phyloP scores from a whole-genome alignment of 2,888 invertebrate species.

The Oscheius myriophilus region DNA sequence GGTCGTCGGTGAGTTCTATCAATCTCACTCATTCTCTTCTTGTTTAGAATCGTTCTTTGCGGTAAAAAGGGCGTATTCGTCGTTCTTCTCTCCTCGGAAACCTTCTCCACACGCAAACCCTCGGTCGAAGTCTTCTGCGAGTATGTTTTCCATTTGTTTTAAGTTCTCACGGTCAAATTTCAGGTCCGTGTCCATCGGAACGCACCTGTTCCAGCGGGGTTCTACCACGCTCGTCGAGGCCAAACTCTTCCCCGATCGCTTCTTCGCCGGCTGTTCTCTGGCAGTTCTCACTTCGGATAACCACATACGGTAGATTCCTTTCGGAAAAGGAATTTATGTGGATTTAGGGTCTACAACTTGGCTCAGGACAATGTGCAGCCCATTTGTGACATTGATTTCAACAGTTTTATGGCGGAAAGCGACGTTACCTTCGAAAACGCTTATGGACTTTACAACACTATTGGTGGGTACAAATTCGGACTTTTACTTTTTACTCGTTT shows the following conservation, averaged over 20 bases:
- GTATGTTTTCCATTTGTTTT: background rate
- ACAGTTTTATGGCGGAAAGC: background rate
- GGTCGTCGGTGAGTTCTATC: background rate
- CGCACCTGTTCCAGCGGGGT: background rate
- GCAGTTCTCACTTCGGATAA: slow-evolving; percentile 13
- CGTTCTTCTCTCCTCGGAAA: background rate
- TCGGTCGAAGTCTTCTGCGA: slow-evolving; percentile 11
- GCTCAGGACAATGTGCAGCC: background rate
- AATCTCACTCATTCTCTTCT: too few species aligned
- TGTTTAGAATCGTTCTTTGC: background rate
- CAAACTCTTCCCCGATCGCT: slow-evolving; percentile 3
- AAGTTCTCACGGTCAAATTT: background rate
- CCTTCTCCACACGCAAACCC: background rate
- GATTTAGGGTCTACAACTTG: slow-evolving; percentile 7
- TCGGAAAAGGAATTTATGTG: background rate
- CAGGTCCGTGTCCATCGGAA: slow-evolving; percentile 1
- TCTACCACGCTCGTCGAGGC: background rate
- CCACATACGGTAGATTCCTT: background rate
- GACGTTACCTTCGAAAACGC: background rate
- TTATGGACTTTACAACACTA: slow-evolving; percentile 8
- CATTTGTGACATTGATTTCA: slow-evolving; percentile 6
- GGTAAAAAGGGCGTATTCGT: background rate
- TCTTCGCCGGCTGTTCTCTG: background rate
- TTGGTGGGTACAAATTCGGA: too few species aligned
- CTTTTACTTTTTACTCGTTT: too few species aligned